phyloP scores from a whole-genome alignment of 2,113 vertebrate species.

The Callipepla californica region DNA sequence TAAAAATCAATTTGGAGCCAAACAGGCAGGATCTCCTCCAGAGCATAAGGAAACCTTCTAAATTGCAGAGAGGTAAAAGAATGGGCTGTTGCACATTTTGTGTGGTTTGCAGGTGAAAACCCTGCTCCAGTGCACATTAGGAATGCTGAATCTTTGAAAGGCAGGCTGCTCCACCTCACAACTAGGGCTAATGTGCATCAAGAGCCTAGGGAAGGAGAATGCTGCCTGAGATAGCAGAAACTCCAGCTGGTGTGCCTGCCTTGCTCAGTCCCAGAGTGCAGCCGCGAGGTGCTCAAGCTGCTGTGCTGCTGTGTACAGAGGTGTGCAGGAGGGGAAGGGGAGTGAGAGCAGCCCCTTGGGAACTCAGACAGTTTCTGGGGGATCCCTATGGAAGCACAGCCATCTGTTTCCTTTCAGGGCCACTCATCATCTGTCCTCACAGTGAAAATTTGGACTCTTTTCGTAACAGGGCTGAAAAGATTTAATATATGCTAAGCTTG shows the following conservation, averaged over 20 bases:
- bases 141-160: slow-evolving; percentile 37
- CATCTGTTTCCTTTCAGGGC: neutral
- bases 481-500: neutral
- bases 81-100: neutral
- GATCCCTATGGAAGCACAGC: neutral
- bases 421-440: neutral
- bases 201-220: neutral
- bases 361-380: neutral
- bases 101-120: slow-evolving; percentile 1
- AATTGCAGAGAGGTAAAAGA: neutral
- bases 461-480: neutral
- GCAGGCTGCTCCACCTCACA: slow-evolving; percentile 11
- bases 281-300: neutral
- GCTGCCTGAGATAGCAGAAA: neutral
- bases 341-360: neutral
- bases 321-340: neutral
- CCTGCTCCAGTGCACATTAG: slow-evolving; percentile 11
- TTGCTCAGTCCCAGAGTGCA: neutral
- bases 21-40: neutral
- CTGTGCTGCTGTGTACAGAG: neutral
- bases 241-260: neutral
- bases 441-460: neutral
- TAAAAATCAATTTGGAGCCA: neutral
- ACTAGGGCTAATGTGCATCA: neutral
- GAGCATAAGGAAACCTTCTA: neutral